Conservation (phyloP, 2,888 invertebrate species). For the Mycalesis mineus region DNA sequence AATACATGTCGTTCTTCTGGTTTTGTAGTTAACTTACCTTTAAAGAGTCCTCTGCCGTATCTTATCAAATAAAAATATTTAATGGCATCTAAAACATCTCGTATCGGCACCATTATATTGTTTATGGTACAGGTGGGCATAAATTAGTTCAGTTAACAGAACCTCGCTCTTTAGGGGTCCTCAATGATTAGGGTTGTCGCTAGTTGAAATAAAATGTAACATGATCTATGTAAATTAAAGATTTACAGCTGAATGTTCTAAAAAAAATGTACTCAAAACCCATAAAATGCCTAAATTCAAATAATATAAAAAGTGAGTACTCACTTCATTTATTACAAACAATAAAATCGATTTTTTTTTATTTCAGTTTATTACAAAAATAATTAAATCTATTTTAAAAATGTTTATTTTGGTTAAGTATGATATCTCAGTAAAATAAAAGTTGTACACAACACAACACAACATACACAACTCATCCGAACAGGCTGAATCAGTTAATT, state of each 20-base stretch:
- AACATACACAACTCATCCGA: constrained; percentile 27
- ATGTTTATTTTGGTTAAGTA: too few species aligned
- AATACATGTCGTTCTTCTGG: not conserved
- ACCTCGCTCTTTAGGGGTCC: constrained; percentile 73
- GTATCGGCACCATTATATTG: constrained; percentile 54
- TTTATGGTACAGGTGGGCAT: constrained; percentile 70
- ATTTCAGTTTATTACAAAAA: too few species aligned
- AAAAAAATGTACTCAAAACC: too few species aligned
- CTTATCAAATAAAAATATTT: constrained; percentile 50
- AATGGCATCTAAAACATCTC: constrained; percentile 49
- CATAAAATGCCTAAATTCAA: too few species aligned
- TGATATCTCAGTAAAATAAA: constrained; percentile 18
- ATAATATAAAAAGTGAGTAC: too few species aligned
- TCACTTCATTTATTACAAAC: too few species aligned
- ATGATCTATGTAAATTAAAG: too few species aligned
- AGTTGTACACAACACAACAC: not conserved
- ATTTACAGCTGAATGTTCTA: too few species aligned
- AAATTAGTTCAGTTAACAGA: constrained; percentile 74
- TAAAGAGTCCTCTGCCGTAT: constrained; percentile 36
- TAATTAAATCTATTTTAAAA: too few species aligned
- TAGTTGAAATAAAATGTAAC: not conserved
- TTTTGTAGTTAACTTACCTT: constrained; percentile 38
- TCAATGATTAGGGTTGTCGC: constrained; percentile 14
- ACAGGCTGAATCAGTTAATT: constrained; percentile 74
- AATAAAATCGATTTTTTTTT: too few species aligned